Evolutionary conservation across 92 coral and sea anemone species (phyloP), one percentile per base, ranked within the genome.

Genomic region (Phenganax stokvisi): DNA sequence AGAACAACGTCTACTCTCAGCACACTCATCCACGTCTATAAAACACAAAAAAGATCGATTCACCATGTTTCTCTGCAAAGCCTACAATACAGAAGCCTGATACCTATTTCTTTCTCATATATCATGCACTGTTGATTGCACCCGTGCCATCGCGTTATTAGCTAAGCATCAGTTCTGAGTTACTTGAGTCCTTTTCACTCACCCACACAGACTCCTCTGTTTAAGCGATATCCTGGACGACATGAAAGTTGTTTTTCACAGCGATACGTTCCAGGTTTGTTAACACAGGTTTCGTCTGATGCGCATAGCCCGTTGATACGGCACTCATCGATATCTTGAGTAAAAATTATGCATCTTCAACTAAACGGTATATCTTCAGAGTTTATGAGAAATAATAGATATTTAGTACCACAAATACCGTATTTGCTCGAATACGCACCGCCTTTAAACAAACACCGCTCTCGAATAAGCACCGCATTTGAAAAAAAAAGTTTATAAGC

Each of bases 1-100:
- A 9, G 80, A 76, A 44, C 80, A 76, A 10, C 54, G 68, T 29
- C 44, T 60, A 28, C 13, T 0, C 28, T 57, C 68, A 9, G 37
- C 9, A 31, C 80, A 76, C 29, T 76, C 80, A 53, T 76, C 31
- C 12, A 76, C 55, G 30, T 76, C 80, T 76, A 57, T 51, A 11
- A 54, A 17, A 56, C 5, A 74, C 27, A 71, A 31, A 1, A 37
- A 51, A 51, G 27, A n/a, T 47, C 9, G 74, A 7, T 69, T 51
- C 54, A 11, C 29, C 10, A 17, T 12, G 12, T 10, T 51, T 17
- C 10, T 28, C 10, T 65, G 71, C 10, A 10, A 7, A 59, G 65
- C 3, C 15, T 17, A 44, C 27, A 65, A 8, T 72, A 51, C 13
- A 52, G 67, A 15, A 17, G 25, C 1, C 67, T 15, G 25, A 61